Percentiles rank a stretch among this genome's conserved stretches.
Evolutionary conservation across 2,888 invertebrate species (phyloP).

Genomic region (Protonemura montana): DNA sequence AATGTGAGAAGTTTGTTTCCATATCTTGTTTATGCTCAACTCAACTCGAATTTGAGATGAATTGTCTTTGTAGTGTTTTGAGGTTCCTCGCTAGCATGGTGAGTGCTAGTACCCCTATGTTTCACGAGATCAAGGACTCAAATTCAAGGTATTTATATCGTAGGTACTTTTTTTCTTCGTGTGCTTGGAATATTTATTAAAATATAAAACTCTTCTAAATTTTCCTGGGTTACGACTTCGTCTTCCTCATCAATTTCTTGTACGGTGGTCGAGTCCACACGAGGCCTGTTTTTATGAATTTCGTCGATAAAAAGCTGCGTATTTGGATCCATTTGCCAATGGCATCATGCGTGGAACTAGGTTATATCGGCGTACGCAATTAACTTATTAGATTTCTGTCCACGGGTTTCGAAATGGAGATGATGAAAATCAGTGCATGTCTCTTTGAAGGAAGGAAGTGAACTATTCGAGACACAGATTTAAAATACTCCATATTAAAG

Average conservation of each 20-base stretch:
- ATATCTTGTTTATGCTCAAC: background rate
- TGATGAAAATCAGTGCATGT: background rate
- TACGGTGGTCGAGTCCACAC: background rate
- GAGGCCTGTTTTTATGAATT: background rate
- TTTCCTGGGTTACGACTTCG: background rate
- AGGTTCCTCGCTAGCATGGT: background rate
- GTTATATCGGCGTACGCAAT: background rate
- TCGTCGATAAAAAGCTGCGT: background rate
- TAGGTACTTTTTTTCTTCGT: background rate
- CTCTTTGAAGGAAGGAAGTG: background rate
- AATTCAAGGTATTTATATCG: background rate
- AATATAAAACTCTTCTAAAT: background rate
- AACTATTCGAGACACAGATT: background rate
- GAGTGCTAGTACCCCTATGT: background rate
- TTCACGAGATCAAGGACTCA: background rate
- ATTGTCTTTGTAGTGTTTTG: background rate
- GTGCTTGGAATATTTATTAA: background rate
- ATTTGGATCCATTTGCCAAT: background rate
- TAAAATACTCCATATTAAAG: background rate
- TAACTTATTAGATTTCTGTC: background rate
- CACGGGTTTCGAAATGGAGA: background rate
- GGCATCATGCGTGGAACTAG: background rate
- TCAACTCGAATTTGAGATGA: constrained; percentile 14
- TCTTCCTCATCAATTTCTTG: background rate
- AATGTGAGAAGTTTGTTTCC: background rate